Base-by-base conservation (phyloP, 2,888 invertebrate genomes). In the Zootermopsis nevadensis region DNA sequence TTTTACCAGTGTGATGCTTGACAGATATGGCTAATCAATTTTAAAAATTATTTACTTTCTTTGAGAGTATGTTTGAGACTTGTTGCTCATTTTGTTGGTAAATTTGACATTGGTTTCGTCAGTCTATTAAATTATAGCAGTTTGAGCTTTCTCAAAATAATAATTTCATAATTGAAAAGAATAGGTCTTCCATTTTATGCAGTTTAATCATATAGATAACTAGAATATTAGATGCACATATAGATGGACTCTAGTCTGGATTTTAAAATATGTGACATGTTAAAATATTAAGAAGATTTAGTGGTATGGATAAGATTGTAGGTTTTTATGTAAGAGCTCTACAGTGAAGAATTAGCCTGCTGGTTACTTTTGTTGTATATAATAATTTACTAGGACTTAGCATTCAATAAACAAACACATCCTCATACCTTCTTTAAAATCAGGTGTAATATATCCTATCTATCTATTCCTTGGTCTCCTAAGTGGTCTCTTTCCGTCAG, bases 181-280 rank as follows among this genome's bases (percentile, higher is more conserved):
- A 31, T 35, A 35, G 33, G 72, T 72, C 72, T 72, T 72, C 72
- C 72, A 72, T 35, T 35, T 72, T 7, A 72, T 35, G 72, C 72
- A 72, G 72, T 72, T 38, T 72, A 30, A 27, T 33, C 22, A 24
- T 35, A 8, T 72, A 72, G 72, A 35, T 19, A 31, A 7, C 35
- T 72, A 35, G 72, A 33, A 35, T 19, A 7, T 24, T 72, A 22
- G 55, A 0, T 3, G 22, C 19, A 12, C 35, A 19, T 12, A 35
- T 72, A 72, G 38, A 72, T 22, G 22, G 72, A 72, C 31, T 72
- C 69, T 69, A 72, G 72, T 72, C 72, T 35, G 35, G 72, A 31
- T 35, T 35, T 72, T 22, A 31, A 72, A 72, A 35, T 35, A 72
- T 31, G 30, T 27, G 8, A 72, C 15, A 35, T 31, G 72, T 72